A percentile compares a stretch with the other conserved stretches of the same genome.
Evolutionary conservation across 2,888 invertebrate genomes (phyloP).

Genomic region (Eupithecia vulgata): DNA sequence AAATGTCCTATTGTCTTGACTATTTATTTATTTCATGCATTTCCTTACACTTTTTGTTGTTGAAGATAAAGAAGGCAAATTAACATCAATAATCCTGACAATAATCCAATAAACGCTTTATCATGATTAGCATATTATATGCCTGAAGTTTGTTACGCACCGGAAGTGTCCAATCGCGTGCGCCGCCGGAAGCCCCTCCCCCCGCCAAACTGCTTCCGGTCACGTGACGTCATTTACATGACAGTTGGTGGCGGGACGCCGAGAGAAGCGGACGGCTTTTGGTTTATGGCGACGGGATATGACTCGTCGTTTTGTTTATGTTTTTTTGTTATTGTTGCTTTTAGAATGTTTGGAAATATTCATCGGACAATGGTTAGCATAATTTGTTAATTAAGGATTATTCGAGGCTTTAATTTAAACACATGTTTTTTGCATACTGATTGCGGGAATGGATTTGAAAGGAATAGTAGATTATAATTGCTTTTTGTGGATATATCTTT

Average conservation of each 20-base stretch:
- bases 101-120: slow-evolving; percentile 79
- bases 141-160: slow-evolving; percentile 74
- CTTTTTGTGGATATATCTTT: too few species aligned
- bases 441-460: too few species aligned
- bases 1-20: not conserved
- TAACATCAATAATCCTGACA: slow-evolving; percentile 57
- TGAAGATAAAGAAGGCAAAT: not conserved
- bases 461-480: too few species aligned
- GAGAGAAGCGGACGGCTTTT: slow-evolving; percentile 66
- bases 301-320: slow-evolving; percentile 52
- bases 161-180: slow-evolving; percentile 84
- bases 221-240: slow-evolving; percentile 84
- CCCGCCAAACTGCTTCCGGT: slow-evolving; percentile 80
- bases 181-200: slow-evolving; percentile 77
- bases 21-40: not conserved
- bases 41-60: not conserved
- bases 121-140: slow-evolving; percentile 82
- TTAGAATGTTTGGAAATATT: slow-evolving; percentile 15
- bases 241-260: slow-evolving; percentile 68
- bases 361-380: not conserved
- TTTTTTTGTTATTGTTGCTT: slow-evolving; percentile 33
- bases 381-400: not conserved
- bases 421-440: too few species aligned
- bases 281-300: slow-evolving; percentile 69
- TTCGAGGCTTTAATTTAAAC: not conserved